Percentiles rank a stretch among this genome's conserved stretches.
These are phyloP conservation scores for Virgularia gustaviana DNA, from an alignment of 92 coral and sea anemone species.

Conservation along the genomic window DNA sequence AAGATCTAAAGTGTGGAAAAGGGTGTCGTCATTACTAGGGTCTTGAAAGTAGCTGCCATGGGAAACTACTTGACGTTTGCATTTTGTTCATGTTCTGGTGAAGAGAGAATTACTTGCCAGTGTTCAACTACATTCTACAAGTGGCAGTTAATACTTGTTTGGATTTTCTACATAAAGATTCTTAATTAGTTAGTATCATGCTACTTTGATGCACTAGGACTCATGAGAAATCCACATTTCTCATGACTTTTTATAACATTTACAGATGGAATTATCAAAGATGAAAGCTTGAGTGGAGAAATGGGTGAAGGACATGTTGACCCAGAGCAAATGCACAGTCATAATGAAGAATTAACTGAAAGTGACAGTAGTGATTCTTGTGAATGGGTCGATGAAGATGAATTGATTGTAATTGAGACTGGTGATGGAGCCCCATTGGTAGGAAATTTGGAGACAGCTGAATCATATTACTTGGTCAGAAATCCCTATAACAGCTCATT, in stretches of 20 bases:
- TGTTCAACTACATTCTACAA: not conserved
- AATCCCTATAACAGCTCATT: constrained; percentile 62
- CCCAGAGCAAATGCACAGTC: not conserved
- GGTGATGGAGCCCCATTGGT: constrained; percentile 89
- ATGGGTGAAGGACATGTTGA: not conserved
- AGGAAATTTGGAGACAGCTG: constrained; percentile 64
- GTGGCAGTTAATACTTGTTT: not conserved
- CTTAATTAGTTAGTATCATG: not conserved
- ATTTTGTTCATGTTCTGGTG: not conserved
- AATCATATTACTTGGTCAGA: constrained; percentile 67
- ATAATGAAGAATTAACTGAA: not conserved
- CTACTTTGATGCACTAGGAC: not conserved
- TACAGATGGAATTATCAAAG: not conserved
- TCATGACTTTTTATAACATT: not conserved
- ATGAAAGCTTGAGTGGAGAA: not conserved
- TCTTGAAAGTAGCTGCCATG: no score
- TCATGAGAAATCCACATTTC: no score
- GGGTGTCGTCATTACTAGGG: no score
- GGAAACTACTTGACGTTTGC: no score
- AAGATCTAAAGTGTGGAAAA: no score
- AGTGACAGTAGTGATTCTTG: constrained; percentile 25
- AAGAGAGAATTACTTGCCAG: not conserved
- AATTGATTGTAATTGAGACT: constrained; percentile 84
- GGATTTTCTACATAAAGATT: not conserved
- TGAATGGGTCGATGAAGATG: constrained; percentile 63